Conservation (phyloP, 1,140 invertebrate species). For the Tetramorium alpestre region DNA sequence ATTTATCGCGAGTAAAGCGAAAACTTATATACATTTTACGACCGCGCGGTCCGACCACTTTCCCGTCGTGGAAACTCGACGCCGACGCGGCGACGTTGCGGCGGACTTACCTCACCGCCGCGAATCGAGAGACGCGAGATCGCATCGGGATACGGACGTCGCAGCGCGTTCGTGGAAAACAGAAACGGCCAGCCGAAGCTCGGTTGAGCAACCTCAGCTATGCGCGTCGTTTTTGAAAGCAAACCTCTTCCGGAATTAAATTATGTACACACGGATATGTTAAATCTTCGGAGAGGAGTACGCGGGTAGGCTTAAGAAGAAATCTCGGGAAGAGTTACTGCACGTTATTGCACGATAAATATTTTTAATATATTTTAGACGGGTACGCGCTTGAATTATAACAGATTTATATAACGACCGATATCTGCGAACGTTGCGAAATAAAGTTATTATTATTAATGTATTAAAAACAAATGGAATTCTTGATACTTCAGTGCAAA, state of each 20-base stretch:
- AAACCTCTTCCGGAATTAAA: background rate
- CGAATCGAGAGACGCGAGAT: background rate
- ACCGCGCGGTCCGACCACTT: slow-evolving; percentile 34
- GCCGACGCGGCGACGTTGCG: background rate
- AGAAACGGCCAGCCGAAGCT: background rate
- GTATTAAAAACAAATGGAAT: background rate
- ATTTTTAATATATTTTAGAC: background rate
- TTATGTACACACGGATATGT: background rate
- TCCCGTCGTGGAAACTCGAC: slow-evolving; percentile 55
- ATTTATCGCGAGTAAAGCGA: slow-evolving; percentile 19
- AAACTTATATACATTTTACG: slow-evolving; percentile 15
- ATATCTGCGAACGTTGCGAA: too few relatives aligned
- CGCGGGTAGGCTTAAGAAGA: background rate
- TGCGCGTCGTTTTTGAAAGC: background rate
- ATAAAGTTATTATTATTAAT: too few relatives aligned
- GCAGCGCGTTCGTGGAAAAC: slow-evolving; percentile 13
- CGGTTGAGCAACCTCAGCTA: background rate
- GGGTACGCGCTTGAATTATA: background rate
- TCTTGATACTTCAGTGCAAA: background rate
- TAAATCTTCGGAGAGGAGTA: background rate
- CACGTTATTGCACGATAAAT: background rate
- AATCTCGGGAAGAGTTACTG: background rate
- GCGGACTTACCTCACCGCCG: background rate
- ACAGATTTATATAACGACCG: background rate
- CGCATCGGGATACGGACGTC: background rate